A percentile compares a stretch with the other conserved stretches of the same genome.
phyloP scores from a whole-genome alignment of 2,888 invertebrate species.

The Coleophora deauratella region DNA sequence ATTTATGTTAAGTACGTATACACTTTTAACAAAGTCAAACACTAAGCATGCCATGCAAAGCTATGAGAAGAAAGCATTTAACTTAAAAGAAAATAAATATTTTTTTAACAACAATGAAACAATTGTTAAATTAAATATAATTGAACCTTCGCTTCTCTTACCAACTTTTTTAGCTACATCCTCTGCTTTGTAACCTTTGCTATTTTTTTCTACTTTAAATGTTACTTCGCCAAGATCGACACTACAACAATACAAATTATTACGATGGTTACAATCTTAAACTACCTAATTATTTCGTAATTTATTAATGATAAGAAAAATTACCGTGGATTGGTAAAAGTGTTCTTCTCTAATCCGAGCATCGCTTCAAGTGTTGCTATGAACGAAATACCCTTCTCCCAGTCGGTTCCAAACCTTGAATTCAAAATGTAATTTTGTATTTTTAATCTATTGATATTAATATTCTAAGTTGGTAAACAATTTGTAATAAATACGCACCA shows the following conservation, averaged over 20 bases:
- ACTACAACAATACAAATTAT: slow-evolving; percentile 58
- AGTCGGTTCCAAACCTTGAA: slow-evolving; percentile 61
- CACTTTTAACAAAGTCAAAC: background rate
- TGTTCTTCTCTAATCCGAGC: slow-evolving; percentile 77
- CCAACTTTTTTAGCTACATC: slow-evolving; percentile 79
- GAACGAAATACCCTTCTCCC: slow-evolving; percentile 83
- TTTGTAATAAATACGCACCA: slow-evolving; percentile 59
- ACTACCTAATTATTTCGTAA: background rate
- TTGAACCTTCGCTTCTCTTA: no score
- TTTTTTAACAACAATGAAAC: no score
- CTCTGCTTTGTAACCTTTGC: slow-evolving; percentile 77
- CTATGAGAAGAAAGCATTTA: no score
- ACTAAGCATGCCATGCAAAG: no score
- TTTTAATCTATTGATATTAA: background rate
- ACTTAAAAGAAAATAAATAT: no score
- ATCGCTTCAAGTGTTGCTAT: slow-evolving; percentile 80
- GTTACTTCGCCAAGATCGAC: slow-evolving; percentile 85
- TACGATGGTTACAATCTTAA: background rate
- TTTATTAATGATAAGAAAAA: background rate
- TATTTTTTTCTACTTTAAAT: slow-evolving; percentile 81
- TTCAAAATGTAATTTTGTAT: slow-evolving; percentile 14
- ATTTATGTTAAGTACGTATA: background rate
- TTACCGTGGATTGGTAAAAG: slow-evolving; percentile 79
- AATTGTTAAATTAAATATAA: no score
- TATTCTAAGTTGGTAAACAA: background rate